These are phyloP conservation scores for Yponomeuta cagnagella DNA, from an alignment of 2,888 invertebrate genomes.

Conservation along the genomic window DNA sequence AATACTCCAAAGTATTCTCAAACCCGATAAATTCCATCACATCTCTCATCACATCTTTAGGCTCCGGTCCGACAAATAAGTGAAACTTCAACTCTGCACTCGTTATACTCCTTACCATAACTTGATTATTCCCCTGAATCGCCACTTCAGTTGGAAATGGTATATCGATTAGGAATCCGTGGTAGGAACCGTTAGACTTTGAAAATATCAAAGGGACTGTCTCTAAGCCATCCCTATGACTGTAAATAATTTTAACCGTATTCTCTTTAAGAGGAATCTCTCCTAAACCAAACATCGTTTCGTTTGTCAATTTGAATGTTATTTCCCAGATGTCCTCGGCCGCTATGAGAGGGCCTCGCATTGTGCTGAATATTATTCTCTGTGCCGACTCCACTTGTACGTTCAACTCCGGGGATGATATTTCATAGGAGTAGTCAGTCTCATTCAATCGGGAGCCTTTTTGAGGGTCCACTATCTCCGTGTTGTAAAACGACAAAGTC, in stretches of 20 bases:
- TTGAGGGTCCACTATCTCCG: constrained; percentile 26
- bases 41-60: constrained; percentile 56
- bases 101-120: constrained; percentile 74
- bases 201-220: constrained; percentile 72
- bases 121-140: constrained; percentile 66
- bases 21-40: constrained; percentile 40
- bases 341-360: constrained; percentile 75
- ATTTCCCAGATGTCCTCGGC: constrained; percentile 78
- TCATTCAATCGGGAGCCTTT: constrained; percentile 37
- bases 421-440: constrained; percentile 41
- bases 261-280: constrained; percentile 54
- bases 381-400: constrained; percentile 39
- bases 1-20: constrained; percentile 46
- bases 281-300: constrained; percentile 74
- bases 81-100: constrained; percentile 53
- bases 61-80: constrained; percentile 57
- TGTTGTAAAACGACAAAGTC: constrained; percentile 48
- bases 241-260: constrained; percentile 61
- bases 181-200: constrained; percentile 65
- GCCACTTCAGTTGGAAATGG: constrained; percentile 72
- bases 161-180: constrained; percentile 73
- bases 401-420: constrained; percentile 47
- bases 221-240: constrained; percentile 53
- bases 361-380: constrained; percentile 66
- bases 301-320: constrained; percentile 68